Base-by-base conservation (phyloP, 2,113 vertebrate species). In the Nothobranchius furzeri region DNA sequence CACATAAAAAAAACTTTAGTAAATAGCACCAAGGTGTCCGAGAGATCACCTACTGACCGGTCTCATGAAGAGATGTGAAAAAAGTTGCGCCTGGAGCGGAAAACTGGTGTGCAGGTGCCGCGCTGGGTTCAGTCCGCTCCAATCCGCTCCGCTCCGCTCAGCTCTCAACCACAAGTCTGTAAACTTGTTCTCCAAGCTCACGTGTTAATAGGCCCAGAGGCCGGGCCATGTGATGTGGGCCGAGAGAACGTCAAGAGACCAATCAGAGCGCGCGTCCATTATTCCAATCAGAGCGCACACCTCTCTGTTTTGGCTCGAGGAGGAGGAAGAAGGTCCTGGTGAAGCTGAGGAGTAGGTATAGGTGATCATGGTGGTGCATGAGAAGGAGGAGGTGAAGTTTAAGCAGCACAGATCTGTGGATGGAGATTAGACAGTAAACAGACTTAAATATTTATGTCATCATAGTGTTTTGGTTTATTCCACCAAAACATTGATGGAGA, bases 231-330 rank as follows among this genome's bases (percentile, higher is more conserved):
- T 93, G 92, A 93, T 89, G 75, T 59, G 17, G 94, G 96, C 92
- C 96, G 96, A 96, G 95, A 94, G 94, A 80, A 72, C 93, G 85
- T 92, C 93, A 92, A 94, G 93, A 72, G 89, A 85, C 97, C 96
- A 99, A 99, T 98, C 96, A 92, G 87, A 12, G 91, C 75, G 60
- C 62, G 74, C 85, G 87, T 87, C 87, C 80, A 9, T 78, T 46
- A 46, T 53, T 70, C 70, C 53, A 87, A 89, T 80, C 64, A 45
- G 70, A 67, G 76, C 70, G 9, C 76, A 13, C 79, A 46, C 70
- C 53, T 66, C 20, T 67, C 37, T 77, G 84, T 84, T 90, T 85
- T 79, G 78, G 83, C 3, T 48, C 37, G 68, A 84, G 37, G 37
- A 40, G 37, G 37, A 40, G 37, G 37, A 40, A 40, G 37, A 40